phyloP scores from a whole-genome alignment of 2,113 vertebrate genomes.

The Scophthalmus maximus region DNA sequence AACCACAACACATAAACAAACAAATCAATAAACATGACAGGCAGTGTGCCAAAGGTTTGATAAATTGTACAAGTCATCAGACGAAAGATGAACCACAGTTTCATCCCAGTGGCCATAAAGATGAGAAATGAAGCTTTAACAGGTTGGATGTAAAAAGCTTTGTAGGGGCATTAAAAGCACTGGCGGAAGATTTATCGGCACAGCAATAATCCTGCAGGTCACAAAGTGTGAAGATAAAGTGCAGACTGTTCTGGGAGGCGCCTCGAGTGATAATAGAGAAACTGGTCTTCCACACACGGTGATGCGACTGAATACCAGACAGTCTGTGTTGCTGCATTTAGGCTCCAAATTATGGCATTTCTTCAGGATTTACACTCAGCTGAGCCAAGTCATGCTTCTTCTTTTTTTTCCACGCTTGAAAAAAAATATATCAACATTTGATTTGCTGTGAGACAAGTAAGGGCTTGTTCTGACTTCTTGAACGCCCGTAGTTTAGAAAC shows the following conservation, averaged over 20 bases:
- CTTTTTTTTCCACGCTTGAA: slow-evolving; percentile 37
- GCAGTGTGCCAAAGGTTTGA: too few relatives aligned
- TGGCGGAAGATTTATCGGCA: slow-evolving; percentile 27
- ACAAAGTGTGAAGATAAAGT: slow-evolving; percentile 28
- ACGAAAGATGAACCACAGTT: not conserved
- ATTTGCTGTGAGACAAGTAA: slow-evolving; percentile 54
- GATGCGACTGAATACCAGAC: slow-evolving; percentile 53
- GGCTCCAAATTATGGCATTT: slow-evolving; percentile 54
- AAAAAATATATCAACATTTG: slow-evolving; percentile 40
- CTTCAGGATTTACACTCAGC: slow-evolving; percentile 39
- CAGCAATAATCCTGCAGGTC: slow-evolving; percentile 24
- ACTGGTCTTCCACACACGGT: slow-evolving; percentile 47
- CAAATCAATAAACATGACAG: too few relatives aligned
- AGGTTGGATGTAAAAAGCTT: slow-evolving; percentile 11
- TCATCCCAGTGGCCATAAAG: not conserved
- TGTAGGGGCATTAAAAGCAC: slow-evolving; percentile 4
- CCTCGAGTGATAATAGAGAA: slow-evolving; percentile 48
- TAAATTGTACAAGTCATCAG: not conserved
- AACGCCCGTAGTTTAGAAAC: slow-evolving; percentile 19
- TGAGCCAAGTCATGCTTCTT: slow-evolving; percentile 34
- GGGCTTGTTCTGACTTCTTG: slow-evolving; percentile 51
- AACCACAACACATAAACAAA: not conserved
- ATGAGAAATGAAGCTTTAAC: not conserved
- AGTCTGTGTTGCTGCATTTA: slow-evolving; percentile 53
- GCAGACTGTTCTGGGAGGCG: slow-evolving; percentile 7